Conservation (phyloP, 2,113 vertebrate genomes). For the Cathartes aura region DNA sequence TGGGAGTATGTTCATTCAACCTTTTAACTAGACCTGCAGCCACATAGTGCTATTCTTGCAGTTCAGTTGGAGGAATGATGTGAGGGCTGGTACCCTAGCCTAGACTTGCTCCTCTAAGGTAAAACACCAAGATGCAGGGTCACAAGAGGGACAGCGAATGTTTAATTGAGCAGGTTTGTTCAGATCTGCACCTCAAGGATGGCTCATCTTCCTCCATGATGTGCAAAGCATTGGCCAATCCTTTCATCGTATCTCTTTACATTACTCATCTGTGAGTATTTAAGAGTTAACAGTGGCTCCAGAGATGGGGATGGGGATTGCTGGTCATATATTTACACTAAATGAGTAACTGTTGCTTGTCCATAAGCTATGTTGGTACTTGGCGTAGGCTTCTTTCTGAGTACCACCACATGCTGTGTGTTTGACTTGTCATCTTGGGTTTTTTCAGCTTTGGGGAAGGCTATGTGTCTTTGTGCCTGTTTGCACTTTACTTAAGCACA, state of each 20-base stretch:
- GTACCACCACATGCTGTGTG: rapidly evolving
- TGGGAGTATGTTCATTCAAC: background rate
- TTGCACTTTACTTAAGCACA: background rate
- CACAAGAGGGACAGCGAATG: background rate
- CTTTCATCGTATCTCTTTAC: background rate
- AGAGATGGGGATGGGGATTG: background rate
- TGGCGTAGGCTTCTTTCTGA: background rate
- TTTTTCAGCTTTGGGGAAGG: background rate
- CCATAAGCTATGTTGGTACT: background rate
- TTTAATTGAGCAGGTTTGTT: background rate
- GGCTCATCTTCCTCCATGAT: background rate
- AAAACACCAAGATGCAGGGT: background rate
- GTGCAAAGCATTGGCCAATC: background rate
- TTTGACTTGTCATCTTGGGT: background rate
- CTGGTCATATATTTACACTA: background rate
- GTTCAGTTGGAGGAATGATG: background rate
- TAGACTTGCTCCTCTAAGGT: background rate
- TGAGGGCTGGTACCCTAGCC: background rate
- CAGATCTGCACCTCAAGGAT: background rate
- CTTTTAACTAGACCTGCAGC: background rate
- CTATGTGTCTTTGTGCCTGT: background rate
- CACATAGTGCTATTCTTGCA: background rate
- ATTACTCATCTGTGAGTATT: background rate
- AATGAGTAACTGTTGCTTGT: background rate
- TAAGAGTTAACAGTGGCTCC: background rate